Base-by-base conservation (phyloP, 1,140 invertebrate species). In the Cotesia typhae region DNA sequence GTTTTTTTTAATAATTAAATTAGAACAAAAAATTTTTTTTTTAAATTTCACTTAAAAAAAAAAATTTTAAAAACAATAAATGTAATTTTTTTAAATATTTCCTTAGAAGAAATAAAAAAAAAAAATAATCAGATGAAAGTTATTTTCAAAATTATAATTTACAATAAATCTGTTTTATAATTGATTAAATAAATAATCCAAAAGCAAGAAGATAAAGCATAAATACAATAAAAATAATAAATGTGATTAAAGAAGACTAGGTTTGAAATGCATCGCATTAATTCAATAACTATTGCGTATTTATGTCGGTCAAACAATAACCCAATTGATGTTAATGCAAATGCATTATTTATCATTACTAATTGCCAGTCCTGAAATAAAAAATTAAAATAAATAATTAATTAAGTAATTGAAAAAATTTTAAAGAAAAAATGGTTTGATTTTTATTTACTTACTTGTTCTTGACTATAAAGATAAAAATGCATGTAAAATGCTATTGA, bases 281-380 rank as follows among this genome's bases (percentile, higher is more conserved):
- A 81, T 81, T 92, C 91, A 7, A 90, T 75, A 2, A 89, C 63
- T 0, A 85, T 81, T 2, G 88, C 88, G 61, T 88, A 84, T 10
- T 87, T 83, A 12, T 85, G 85, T 64, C 89, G 87, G 60, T 93
- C 92, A 74, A 93, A 91, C 9, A 93, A 76, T 86, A 93, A 88
- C 17, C 93, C 92, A 53, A 94, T 92, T 3, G 90, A 86, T 2
- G 90, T 92, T 6, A 94, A 78, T 0, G 91, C 91, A 2, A 89
- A 87, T 9, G 93, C 84, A 59, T 93, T 90, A 82, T 93, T 93
- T 28, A 88, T 67, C 0, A 92, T 88, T 77, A 90, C 89, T 17
- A 85, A 80, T 14, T 89, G 75, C 81, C 91, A 88, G 35, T 86
- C 87, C 92, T 92, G 82, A 20, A 89, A 89, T 14, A n/a, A 71